These are phyloP conservation scores for Platysternon megacephalum DNA, from an alignment of 2,113 vertebrate genomes.

Conservation along the genomic window DNA sequence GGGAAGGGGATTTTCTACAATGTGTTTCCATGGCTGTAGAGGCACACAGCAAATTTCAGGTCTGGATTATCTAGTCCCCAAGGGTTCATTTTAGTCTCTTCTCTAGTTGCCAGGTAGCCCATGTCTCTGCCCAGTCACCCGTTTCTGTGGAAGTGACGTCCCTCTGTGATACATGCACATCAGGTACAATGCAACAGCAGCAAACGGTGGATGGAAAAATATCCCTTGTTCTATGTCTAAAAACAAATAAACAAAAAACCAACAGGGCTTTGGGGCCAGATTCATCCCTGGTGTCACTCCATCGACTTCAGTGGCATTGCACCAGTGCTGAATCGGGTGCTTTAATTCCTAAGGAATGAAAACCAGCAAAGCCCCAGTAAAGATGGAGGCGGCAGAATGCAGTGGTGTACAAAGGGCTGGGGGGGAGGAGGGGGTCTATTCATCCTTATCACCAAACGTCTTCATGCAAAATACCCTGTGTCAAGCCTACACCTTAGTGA, in stretches of 20 bases:
- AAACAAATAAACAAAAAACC: conserved; percentile 19
- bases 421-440: accelerated
- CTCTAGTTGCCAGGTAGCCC: background rate
- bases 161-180: conserved; percentile 29
- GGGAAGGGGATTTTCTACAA: background rate
- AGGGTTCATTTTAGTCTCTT: background rate
- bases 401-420: background rate
- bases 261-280: conserved; percentile 50
- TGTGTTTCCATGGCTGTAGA: background rate
- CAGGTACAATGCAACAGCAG: conserved; percentile 24
- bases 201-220: conserved; percentile 63
- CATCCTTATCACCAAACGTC: accelerated
- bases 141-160: background rate
- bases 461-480: background rate
- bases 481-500: background rate
- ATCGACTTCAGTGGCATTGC: conserved; percentile 24
- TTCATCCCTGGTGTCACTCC: conserved; percentile 42
- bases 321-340: background rate
- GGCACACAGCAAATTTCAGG: background rate
- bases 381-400: background rate
- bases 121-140: background rate
- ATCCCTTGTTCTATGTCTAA: conserved; percentile 55
- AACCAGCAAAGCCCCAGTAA: background rate
- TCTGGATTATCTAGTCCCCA: background rate
- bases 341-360: background rate